A percentile compares a stretch with the other conserved stretches of the same genome.
phyloP scores from a whole-genome alignment of 2,888 invertebrate species.

The Glyphotaelius pellucidus region DNA sequence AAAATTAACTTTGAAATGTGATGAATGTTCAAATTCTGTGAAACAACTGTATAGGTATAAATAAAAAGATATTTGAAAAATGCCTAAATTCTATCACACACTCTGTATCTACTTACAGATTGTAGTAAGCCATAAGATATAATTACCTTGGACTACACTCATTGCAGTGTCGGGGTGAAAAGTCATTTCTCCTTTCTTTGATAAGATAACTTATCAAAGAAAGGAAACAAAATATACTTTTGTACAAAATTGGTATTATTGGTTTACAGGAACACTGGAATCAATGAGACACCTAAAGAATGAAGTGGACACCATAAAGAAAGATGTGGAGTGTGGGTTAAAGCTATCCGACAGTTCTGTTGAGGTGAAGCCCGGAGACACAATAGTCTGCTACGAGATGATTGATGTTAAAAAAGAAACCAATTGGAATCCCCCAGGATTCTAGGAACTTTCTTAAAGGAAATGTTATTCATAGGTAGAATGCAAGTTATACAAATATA shows the following conservation, averaged over 20 bases:
- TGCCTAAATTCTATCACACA: too few relatives aligned
- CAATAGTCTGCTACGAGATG: slow-evolving; percentile 85
- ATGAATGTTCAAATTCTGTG: too few relatives aligned
- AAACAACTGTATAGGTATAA: too few relatives aligned
- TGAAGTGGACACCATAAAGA: slow-evolving; percentile 90
- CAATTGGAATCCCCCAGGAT: slow-evolving; percentile 85
- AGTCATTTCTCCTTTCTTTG: too few relatives aligned
- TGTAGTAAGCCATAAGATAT: too few relatives aligned
- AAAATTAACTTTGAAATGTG: too few relatives aligned
- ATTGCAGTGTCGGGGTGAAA: too few relatives aligned
- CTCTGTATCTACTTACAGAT: too few relatives aligned
- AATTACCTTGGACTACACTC: too few relatives aligned
- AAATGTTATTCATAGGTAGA: not conserved
- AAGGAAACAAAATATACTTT: not conserved
- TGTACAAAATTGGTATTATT: not conserved
- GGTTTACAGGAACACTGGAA: slow-evolving; percentile 80
- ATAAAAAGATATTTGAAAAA: too few relatives aligned
- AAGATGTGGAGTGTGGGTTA: slow-evolving; percentile 93
- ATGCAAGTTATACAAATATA: slow-evolving; percentile 13
- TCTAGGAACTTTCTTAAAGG: slow-evolving; percentile 50
- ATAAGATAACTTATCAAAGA: not conserved
- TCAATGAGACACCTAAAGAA: slow-evolving; percentile 94
- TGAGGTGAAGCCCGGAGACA: slow-evolving; percentile 85
- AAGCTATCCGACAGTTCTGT: slow-evolving; percentile 82
- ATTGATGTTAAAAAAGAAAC: slow-evolving; percentile 81